Conservation (phyloP, 2,113 vertebrate genomes). For the human region DNA sequence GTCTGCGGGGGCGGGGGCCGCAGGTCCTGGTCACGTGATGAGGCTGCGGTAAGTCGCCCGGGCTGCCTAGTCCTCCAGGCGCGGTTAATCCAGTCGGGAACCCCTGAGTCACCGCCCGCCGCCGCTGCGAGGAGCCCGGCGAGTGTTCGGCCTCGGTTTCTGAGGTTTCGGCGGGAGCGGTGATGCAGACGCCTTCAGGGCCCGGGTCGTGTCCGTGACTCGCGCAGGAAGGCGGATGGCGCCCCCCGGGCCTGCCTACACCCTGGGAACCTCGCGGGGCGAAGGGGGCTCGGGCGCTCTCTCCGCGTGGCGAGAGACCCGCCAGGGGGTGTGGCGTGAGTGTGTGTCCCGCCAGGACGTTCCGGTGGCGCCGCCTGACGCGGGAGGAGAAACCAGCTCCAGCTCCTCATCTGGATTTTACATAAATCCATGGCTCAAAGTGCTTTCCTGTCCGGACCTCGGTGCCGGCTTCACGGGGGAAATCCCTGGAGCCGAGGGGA, state of each 20-base stretch:
- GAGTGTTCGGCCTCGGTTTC: background rate
- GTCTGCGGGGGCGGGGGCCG: background rate
- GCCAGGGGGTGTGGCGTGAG: background rate
- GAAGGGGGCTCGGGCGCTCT: background rate
- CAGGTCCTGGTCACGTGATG: background rate
- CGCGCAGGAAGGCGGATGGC: background rate
- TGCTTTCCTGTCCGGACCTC: background rate
- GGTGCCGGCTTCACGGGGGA: background rate
- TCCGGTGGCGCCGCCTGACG: background rate
- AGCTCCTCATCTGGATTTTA: background rate
- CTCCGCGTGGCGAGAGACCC: background rate
- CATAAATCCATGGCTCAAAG: background rate
- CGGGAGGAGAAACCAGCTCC: background rate
- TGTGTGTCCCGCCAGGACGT: background rate
- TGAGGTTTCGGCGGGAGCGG: background rate
- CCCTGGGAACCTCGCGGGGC: background rate
- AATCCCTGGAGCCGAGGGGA: background rate
- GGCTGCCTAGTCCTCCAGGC: background rate
- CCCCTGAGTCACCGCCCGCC: fast-evolving
- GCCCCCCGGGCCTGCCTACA: background rate
- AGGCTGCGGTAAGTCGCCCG: background rate
- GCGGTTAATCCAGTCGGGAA: background rate
- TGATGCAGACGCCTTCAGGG: constrained; percentile 25
- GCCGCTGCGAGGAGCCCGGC: background rate
- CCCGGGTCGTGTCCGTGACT: background rate